These are phyloP conservation scores for Scomberomorus guttatus DNA, from an alignment of 2,797 vertebrate genomes.

Conservation along the genomic window DNA sequence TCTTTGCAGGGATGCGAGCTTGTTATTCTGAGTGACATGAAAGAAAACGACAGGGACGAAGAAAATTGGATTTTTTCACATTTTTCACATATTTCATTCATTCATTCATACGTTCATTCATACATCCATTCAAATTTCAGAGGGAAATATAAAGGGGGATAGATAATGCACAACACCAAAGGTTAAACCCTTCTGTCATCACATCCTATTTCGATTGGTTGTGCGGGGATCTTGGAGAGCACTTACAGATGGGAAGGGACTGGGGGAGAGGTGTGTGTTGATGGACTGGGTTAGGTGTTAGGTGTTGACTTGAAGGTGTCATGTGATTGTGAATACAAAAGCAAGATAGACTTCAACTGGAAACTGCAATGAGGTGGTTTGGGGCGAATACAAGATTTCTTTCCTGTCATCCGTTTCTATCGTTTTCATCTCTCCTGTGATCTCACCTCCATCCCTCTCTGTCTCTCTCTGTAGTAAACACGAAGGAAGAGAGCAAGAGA, in stretches of 20 bases:
- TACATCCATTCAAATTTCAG: conserved; percentile 26
- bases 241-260: conserved; percentile 16
- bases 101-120: conserved; percentile 15
- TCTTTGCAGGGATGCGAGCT: conserved; percentile 41
- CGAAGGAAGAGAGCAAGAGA: conserved; percentile 1
- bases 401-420: not conserved
- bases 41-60: conserved; percentile 12
- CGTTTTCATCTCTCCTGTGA: conserved; percentile 20
- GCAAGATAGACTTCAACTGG: not conserved
- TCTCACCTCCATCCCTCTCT: not conserved
- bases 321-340: conserved; percentile 8
- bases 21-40: conserved; percentile 60
- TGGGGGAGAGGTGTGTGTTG: conserved; percentile 14
- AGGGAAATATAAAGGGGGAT: not conserved
- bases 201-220: not conserved
- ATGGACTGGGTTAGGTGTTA: not conserved
- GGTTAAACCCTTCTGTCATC: conserved; percentile 15
- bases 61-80: not conserved
- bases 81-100: conserved; percentile 41
- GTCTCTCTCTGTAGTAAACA: conserved; percentile 25
- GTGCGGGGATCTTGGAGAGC: conserved; percentile 12
- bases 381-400: not conserved
- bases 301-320: conserved; percentile 8
- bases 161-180: not conserved
- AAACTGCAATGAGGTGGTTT: conserved; percentile 21